Conservation (phyloP, 23 tunicate genomes). For the Halocynthia aurantium region DNA sequence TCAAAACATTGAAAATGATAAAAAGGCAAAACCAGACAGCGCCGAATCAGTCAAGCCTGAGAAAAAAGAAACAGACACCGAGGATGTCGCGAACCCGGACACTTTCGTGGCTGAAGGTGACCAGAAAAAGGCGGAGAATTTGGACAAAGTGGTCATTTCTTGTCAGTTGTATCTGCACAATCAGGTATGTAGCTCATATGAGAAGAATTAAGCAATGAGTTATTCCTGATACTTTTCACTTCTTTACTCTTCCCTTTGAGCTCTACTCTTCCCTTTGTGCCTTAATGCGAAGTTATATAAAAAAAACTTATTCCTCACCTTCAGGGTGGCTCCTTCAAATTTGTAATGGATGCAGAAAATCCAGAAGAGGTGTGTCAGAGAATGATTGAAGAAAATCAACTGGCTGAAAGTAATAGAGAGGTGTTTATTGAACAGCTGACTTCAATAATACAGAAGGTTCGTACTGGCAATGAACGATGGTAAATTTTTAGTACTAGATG, state of each 20-base stretch:
- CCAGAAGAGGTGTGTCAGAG: slow-evolving; percentile 51
- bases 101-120: background rate
- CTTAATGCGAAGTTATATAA: too few relatives aligned
- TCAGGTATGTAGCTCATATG: background rate
- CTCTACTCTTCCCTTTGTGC: too few relatives aligned
- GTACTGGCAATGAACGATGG: background rate
- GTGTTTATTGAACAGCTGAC: slow-evolving; percentile 71
- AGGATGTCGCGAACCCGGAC: background rate
- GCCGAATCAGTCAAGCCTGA: slow-evolving; percentile 16
- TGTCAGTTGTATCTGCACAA: slow-evolving; percentile 17
- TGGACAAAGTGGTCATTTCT: slow-evolving; percentile 15
- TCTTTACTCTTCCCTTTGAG: too few relatives aligned
- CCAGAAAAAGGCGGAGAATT: slow-evolving; percentile 1
- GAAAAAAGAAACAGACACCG: background rate
- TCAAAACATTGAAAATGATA: background rate
- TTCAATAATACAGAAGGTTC: slow-evolving; percentile 57
- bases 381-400: slow-evolving; percentile 22
- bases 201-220: too few relatives aligned
- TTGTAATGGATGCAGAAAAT: slow-evolving; percentile 44
- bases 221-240: too few relatives aligned
- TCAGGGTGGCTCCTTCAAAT: slow-evolving; percentile 47
- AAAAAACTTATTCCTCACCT: too few relatives aligned
- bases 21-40: background rate
- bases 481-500: background rate
- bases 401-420: slow-evolving; percentile 60